phyloP scores from a whole-genome alignment of 2,888 invertebrate species.

The Hedya salicella region DNA sequence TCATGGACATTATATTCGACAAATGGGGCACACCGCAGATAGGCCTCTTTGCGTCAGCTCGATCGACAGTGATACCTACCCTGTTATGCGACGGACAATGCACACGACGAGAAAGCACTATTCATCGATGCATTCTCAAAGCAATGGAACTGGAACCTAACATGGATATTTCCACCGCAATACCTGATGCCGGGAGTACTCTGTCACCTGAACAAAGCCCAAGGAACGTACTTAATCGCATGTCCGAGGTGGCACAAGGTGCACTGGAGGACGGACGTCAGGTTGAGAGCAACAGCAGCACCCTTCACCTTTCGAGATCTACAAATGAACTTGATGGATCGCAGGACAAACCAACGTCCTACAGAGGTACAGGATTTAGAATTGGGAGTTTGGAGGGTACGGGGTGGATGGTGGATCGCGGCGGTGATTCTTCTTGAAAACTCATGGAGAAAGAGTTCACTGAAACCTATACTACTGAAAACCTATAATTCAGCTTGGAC shows the following conservation, averaged over 20 bases:
- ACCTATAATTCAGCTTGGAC: conserved; percentile 1
- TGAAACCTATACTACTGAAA: too few species aligned
- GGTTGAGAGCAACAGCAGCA: conserved; percentile 6
- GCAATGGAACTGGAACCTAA: too few species aligned
- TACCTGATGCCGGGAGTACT: background rate
- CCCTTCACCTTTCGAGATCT: background rate
- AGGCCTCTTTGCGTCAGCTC: too few species aligned
- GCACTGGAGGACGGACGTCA: background rate
- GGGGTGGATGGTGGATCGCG: too few species aligned
- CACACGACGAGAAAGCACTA: too few species aligned
- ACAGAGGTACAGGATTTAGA: background rate
- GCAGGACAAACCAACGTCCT: background rate
- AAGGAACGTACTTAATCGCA: background rate
- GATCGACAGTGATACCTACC: too few species aligned
- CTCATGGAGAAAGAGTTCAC: conserved; percentile 3
- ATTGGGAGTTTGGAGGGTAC: conserved; percentile 13
- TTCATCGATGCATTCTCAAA: too few species aligned
- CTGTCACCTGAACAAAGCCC: background rate
- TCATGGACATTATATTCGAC: too few species aligned
- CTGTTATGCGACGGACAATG: too few species aligned
- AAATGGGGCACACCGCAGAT: too few species aligned
- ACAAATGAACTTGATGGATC: background rate
- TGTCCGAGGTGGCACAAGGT: conserved; percentile 1
- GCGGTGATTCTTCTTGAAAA: conserved; percentile 5
- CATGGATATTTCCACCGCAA: too few species aligned